Base-by-base conservation (phyloP, 1,140 invertebrate species). In the Antheraea mylitta region DNA sequence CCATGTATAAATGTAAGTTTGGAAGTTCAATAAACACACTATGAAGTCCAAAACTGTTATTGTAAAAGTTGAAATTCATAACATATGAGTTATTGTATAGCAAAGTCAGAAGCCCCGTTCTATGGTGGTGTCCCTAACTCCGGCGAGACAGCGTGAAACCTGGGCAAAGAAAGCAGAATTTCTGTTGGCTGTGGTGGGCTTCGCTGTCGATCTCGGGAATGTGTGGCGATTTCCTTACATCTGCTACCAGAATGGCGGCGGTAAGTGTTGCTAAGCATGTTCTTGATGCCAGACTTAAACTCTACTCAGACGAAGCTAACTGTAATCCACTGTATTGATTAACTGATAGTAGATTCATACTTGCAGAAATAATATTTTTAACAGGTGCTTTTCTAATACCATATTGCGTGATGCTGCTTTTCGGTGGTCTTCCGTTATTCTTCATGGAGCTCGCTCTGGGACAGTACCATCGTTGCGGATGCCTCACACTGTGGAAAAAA, bases 381-480 rank as follows among this genome's bases (percentile, higher is more conserved):
- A 60, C 90, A 98, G 98, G 98, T 76, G 98, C 98, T 3, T 99
- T 99, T 90, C 94, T 99, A 58, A 97, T 99, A 48, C 98, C 98
- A 0, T 99, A 99, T 91, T 96, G 96, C 74, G 93, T 98, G 63
- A 98, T 99, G 95, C 92, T 99, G 81, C 93, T 98, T 59, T 96
- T 99, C 77, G 97, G 97, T 7, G 98, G 98, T 9, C 94, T 99
- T 11, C 98, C 98, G 0, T 93, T 99, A 19, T 99, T 99, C 91
- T 98, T 98, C 89, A 96, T 99, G 96, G 98, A 99, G 90, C 85
- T 99, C 74, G 97, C 98, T 2, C 91, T 99, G 66, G 98, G 98
- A 16, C 98, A 98, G 85, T 98, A 97, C 92, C 97, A 98, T 91
- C 95, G 97, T 18, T 97, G 96, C 80, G 98, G 98, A 19, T 98